Percentiles rank a stretch among this genome's conserved stretches.
These are phyloP conservation scores for Neosilurus hyrtlii DNA, from an alignment of 2,797 vertebrate species.

Conservation along the genomic window DNA sequence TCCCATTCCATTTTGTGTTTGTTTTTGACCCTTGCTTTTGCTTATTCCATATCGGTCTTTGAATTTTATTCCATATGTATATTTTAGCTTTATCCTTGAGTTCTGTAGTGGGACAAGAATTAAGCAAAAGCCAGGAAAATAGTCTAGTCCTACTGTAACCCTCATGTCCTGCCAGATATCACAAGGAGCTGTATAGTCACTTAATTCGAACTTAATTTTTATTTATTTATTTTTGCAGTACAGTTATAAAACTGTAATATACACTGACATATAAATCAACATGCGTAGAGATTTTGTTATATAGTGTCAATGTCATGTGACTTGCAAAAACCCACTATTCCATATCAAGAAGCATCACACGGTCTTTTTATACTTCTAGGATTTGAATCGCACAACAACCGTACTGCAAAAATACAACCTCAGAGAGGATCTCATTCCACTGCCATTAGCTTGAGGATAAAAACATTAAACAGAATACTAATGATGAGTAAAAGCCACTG, in stretches of 20 bases:
- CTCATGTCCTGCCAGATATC: conserved; percentile 14
- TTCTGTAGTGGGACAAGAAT: conserved; percentile 24
- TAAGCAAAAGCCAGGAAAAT: conserved; percentile 27
- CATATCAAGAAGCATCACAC: not conserved
- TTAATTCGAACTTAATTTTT: conserved; percentile 23
- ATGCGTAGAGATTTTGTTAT: not conserved
- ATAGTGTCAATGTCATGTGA: not conserved
- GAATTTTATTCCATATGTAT: conserved; percentile 25
- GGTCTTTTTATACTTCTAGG: not conserved
- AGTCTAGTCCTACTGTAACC: not conserved
- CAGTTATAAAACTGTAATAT: not conserved
- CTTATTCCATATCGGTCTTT: conserved; percentile 45
- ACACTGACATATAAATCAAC: not conserved
- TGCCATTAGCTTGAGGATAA: not conserved
- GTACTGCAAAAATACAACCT: conserved; percentile 10
- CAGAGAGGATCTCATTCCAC: not conserved
- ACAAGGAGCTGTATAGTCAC: conserved; percentile 15
- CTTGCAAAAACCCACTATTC: not conserved
- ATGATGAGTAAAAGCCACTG: conserved; percentile 25
- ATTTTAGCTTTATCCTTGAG: conserved; percentile 14
- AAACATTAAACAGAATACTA: conserved; percentile 27
- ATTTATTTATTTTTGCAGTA: conserved; percentile 12
- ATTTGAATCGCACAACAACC: not conserved
- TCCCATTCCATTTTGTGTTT: conserved; percentile 47
- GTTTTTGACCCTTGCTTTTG: conserved; percentile 50